phyloP scores from a whole-genome alignment of 1,140 invertebrate species.

The Laodelphax striatellus region DNA sequence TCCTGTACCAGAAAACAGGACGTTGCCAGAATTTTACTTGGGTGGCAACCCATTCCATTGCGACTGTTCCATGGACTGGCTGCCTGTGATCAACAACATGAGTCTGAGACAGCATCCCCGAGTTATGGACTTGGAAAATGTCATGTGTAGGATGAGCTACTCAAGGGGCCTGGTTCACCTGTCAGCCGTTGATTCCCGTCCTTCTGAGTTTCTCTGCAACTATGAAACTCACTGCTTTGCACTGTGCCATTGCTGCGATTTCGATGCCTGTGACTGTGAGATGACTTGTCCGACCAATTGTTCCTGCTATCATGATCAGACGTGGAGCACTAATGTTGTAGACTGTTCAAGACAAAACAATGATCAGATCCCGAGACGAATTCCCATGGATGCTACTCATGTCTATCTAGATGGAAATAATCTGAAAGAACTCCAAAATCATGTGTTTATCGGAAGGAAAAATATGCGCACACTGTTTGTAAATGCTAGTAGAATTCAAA shows the following conservation, averaged over 20 bases:
- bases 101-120: conserved; percentile 68
- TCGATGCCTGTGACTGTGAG: conserved; percentile 89
- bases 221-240: conserved; percentile 90
- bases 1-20: conserved; percentile 51
- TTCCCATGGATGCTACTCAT: conserved; percentile 89
- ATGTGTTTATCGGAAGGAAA: conserved; percentile 83
- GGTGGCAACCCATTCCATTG: conserved; percentile 84
- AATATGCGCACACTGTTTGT: conserved; percentile 77
- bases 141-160: conserved; percentile 72
- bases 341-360: conserved; percentile 72
- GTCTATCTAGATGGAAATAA: conserved; percentile 85
- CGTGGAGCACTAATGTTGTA: conserved; percentile 86
- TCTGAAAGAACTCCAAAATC: conserved; percentile 69
- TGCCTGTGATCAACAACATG: conserved; percentile 75
- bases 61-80: conserved; percentile 87
- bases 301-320: conserved; percentile 83
- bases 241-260: conserved; percentile 86
- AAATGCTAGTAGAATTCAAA: conserved; percentile 72
- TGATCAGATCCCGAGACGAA: conserved; percentile 62
- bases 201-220: conserved; percentile 76
- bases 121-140: conserved; percentile 76
- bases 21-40: conserved; percentile 73
- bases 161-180: conserved; percentile 54
- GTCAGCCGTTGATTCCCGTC: conserved; percentile 47
- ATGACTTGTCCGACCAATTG: conserved; percentile 88